Base-by-base conservation (phyloP, 2,113 vertebrate species). In the Pagrus major region DNA sequence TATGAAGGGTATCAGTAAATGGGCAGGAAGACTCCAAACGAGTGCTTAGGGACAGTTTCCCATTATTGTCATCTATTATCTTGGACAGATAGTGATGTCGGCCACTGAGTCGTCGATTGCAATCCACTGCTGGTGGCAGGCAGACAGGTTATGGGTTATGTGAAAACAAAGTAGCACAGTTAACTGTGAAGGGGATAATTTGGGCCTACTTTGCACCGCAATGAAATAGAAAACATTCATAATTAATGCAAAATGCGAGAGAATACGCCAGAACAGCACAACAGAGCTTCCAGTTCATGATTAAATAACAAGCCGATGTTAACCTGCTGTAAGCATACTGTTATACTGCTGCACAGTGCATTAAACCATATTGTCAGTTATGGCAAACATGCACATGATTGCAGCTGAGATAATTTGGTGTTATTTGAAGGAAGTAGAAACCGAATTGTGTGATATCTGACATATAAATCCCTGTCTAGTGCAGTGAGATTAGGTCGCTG, bases 11-110 rank as follows among this genome's bases (percentile, higher is more conserved):
- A 91, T 93, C 92, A 91, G 89, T 91, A 86, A 91, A 93, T 91
- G 93, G 90, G 83, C 92, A 93, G 91, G 92, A 92, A 93, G 91
- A 93, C 87, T 93, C 91, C 83, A 91, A 93, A 94, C 72, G 92
- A 92, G 92, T 86, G 88, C 91, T 94, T 71, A 83, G 92, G 93
- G 93, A 94, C 93, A 93, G 86, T 91, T 94, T 91, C 80, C 93
- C 92, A 91, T 94, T 92, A 94, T 92, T 92, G 90, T 94, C 93
- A 92, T 93, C 91, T 90, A 91, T 94, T 92, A 92, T 92, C 86
- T 71, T 1, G 70, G 92, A 92, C 93, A 88, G 90, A 89, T 91
- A 84, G 90, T 66, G 80, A 91, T 90, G 87, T 59, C 20, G 83
- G 82, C 70, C 81, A 76, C 77, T 37, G 63, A 89, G 74, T 81